Evolutionary conservation across 2,888 invertebrate species (phyloP), one percentile per base, ranked within the genome.

Genomic region (Ichneumon xanthorius): DNA sequence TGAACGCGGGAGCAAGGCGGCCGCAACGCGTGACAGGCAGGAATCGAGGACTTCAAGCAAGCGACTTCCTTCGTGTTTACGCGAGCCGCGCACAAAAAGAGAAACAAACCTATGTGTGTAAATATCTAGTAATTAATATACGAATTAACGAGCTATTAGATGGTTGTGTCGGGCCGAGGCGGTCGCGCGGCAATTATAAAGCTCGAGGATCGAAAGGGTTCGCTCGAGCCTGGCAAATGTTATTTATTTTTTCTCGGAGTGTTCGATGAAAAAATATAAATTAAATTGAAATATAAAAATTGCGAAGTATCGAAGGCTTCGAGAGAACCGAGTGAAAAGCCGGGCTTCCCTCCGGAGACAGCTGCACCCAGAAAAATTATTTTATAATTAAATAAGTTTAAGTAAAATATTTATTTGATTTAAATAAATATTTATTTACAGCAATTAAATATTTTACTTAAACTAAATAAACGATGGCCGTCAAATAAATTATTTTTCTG

Each of bases 81-180:
- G 26, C 48, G 50, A 30, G 68, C 80, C 61, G 33, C 16, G 26
- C 22, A 30, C 22, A 30, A 37, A 55, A 81, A 58, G 26, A 50
- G 11, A 50, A 30, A n/a, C 22, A 22, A 75, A 6, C 19, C 1
- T 48, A 4, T 48, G 16, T 16, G 5, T 48, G 88, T 86, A 88
- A 90, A 91, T 65, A 90, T 92, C 88, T 87, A 83, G 89, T 91
- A 90, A 91, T 91, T 92, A 89, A 90, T 80, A 91, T 89, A 85
- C 86, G 81, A 89, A 88, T 92, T 90, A 88, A 88, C 89, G 88
- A 92, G 89, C 88, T 88, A 92, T 92, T 90, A 89, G 86, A 87
- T 88, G 14, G 45, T 53, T 58, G 33, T 55, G 11, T 4, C 7
- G 30, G 19, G 80, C 55, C 55, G 33, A 22, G 48, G 82, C 85